phyloP scores from a whole-genome alignment of 2,113 vertebrate genomes.

The Apodemus speciosus region DNA sequence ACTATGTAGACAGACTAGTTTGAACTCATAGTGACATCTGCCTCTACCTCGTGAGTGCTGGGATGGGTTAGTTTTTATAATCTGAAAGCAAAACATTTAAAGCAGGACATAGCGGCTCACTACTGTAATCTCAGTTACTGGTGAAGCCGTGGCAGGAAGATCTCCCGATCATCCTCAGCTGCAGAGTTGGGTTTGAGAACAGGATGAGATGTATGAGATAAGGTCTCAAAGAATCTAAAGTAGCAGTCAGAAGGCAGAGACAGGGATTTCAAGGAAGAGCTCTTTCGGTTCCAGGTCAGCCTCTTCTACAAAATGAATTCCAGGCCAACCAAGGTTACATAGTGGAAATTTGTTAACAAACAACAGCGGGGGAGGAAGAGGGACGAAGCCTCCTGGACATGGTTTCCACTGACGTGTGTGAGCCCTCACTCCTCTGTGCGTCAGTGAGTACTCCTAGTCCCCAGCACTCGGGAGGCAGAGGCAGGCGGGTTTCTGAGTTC shows the following conservation, averaged over 20 bases:
- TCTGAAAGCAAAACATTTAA: neutral
- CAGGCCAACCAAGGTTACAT: neutral
- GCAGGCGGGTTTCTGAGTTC: too few relatives aligned
- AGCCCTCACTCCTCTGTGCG: neutral
- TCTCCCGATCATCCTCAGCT: neutral
- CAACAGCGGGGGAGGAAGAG: fast-evolving
- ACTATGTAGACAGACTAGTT: neutral
- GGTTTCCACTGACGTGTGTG: too few relatives aligned
- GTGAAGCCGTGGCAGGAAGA: neutral
- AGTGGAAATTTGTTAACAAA: neutral
- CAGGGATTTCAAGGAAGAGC: neutral
- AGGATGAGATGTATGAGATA: neutral
- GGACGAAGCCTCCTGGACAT: neutral
- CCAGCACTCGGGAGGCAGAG: too few relatives aligned
- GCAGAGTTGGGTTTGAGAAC: neutral
- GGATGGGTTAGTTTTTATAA: neutral
- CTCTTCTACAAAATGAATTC: neutral
- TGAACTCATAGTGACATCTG: neutral
- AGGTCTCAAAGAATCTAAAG: neutral
- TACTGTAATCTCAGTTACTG: neutral
- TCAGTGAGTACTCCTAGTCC: neutral
- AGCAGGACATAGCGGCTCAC: neutral
- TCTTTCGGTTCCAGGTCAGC: neutral
- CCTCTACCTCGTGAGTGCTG: too few relatives aligned
- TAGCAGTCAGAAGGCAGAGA: neutral